Base-by-base conservation (phyloP, 1,140 invertebrate species). In the Daktulosphaira vitifoliae region DNA sequence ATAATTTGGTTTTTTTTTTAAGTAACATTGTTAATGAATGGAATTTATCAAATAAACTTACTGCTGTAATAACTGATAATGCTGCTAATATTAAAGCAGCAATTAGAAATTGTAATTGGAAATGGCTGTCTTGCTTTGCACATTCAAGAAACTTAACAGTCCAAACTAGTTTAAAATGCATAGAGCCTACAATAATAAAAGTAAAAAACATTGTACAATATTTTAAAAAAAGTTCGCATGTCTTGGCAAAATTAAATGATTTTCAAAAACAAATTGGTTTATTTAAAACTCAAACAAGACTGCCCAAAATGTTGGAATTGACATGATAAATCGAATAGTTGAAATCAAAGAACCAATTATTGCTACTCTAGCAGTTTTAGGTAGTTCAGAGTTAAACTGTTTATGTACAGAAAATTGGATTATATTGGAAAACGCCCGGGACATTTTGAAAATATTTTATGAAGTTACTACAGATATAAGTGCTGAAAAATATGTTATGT, bases 251-350 rank as follows among this genome's bases (percentile, higher is more conserved):
- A 69, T 50, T 72, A n/a, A 66, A 65, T 29, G 26, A 51, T 23
- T 52, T 52, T 16, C 50, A 66, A 64, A n/a, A 68, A 39, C 70
- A 72, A 67, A 67, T 71, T 62, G 50, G 59, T 20, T 7, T 18
- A 65, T 13, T 33, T 71, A n/a, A 72, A 71, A 68, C 22, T 73
- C 23, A 72, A 73, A 44, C 68, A 72, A 67, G 72, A 74, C 68
- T 66, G 69, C n/a, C 11, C 18, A n/a, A 73, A 72, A 8, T 29
- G 71, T 18, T 74, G 73, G 72, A 74, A 73, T 68, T 73, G 65
- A 70, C 26, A 74, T 74, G 72, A 33, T 74, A 2, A 49, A 70
- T 39, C 23, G 73, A 59, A 46, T 73, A n/a, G 3, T 69, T 11
- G 23, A 68, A 64, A 66, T 71, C n/a, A 71, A 69, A 56, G 56